Evolutionary conservation across 2,797 vertebrate genomes (phyloP), one percentile per base, ranked within the genome.

Genomic region (Galaxias olidus): DNA sequence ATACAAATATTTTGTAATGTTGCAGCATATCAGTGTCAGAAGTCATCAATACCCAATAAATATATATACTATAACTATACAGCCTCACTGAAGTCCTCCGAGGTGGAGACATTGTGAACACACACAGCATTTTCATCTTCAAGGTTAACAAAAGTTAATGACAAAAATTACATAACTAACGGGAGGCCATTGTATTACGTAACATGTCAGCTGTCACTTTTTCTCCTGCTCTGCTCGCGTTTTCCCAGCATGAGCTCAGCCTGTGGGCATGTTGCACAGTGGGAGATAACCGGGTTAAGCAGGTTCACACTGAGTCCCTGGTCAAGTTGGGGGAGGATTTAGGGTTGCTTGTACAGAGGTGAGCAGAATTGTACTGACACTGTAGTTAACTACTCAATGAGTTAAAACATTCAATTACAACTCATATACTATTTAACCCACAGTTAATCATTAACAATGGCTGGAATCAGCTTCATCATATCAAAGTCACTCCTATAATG

Each of bases 151-250:
- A n/a, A 49, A 44, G 15, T 49, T 59, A 41, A 45, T 57, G 60
- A 74, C 61, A 63, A 58, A 15, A 45, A 59, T 13, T 41, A 0
- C 10, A 15, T 51, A 55, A 74, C 41, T 42, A 63, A 70, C 58
- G 56, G 52, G 59, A 47, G 15, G 53, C 58, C 20, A 63, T 77
- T 57, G 59, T 50, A 63, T 77, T 73, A 75, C 66, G 67, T 71
- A 73, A 72, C 68, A 60, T 44, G 56, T 61, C 75, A 75, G 64
- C 65, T 77, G 71, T 50, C 51, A 51, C 51, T 48, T 71, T 52
- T 46, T 72, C 48, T 68, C 42, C 41, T 15, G 14, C 48, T 77
- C 62, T 62, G 61, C 61, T 63, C 58, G 45, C 41, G 48, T 61
- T 30, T 18, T 15, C 42, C 42, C 46, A 17, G 7, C 1, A 7